These are phyloP conservation scores for Hippocampus abdominalis DNA, from an alignment of 2,113 vertebrate genomes.

Conservation along the genomic window DNA sequence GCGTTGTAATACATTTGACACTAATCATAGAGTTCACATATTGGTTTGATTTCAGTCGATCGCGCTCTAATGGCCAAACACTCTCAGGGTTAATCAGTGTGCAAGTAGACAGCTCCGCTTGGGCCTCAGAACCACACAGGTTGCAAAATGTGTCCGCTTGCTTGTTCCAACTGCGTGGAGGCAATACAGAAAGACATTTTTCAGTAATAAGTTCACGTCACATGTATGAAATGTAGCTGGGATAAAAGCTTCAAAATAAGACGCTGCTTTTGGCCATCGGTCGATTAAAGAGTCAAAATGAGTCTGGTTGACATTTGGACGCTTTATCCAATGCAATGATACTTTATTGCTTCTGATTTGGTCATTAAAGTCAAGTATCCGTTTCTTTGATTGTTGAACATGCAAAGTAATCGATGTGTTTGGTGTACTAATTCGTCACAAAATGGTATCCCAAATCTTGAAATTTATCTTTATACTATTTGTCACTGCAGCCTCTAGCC, in stretches of 20 bases:
- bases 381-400: neutral
- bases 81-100: conserved; percentile 65
- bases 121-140: conserved; percentile 44
- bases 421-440: neutral
- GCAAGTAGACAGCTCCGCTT: conserved; percentile 37
- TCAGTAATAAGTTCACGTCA: neutral
- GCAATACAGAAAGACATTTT: neutral
- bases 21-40: conserved; percentile 72
- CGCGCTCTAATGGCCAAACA: conserved; percentile 64
- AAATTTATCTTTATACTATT: too few relatives aligned
- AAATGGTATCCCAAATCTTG: too few relatives aligned
- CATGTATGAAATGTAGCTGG: neutral
- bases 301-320: neutral
- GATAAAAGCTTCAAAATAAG: neutral
- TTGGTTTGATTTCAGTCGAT: conserved; percentile 70
- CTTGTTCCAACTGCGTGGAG: conserved; percentile 4
- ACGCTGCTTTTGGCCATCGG: neutral
- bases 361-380: neutral
- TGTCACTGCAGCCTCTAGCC: too few relatives aligned
- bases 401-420: neutral
- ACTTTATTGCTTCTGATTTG: too few relatives aligned
- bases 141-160: conserved; percentile 19
- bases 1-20: conserved; percentile 65
- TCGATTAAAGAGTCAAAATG: neutral
- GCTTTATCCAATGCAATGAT: neutral